Percentiles rank a stretch among this genome's conserved stretches.
Conservation (phyloP, 2,113 vertebrate genomes). For the Glaucomys volans region DNA sequence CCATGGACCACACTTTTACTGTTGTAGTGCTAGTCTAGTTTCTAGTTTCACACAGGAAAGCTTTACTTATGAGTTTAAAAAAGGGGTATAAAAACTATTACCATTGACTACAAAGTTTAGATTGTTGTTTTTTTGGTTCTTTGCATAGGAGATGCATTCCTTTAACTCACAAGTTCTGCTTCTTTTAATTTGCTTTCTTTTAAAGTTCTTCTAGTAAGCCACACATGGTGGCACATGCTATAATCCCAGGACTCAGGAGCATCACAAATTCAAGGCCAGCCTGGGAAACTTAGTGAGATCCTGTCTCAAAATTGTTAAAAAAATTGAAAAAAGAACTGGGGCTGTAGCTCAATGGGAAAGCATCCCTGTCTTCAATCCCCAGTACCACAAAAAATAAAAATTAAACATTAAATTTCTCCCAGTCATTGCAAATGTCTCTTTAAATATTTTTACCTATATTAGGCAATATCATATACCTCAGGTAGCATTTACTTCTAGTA, state of each 20-base stretch:
- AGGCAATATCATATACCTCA: constrained; percentile 31
- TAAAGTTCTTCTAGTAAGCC: background rate
- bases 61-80: constrained; percentile 23
- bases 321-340: no score
- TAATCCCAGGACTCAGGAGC: no score
- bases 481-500: constrained; percentile 27
- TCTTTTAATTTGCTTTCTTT: background rate
- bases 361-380: no score
- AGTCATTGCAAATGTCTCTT: constrained; percentile 50
- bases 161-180: constrained; percentile 51
- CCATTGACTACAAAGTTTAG: background rate
- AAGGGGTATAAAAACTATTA: background rate
- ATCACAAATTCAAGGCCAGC: no score
- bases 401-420: background rate
- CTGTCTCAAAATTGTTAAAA: no score
- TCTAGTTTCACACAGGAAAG: background rate
- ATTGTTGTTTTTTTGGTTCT: background rate
- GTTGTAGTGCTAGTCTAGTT: background rate
- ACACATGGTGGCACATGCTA: no score
- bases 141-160: background rate
- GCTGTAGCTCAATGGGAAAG: no score
- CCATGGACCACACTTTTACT: background rate
- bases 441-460: constrained; percentile 46
- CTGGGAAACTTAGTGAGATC: no score
- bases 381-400: background rate